Percentiles rank a stretch among this genome's conserved stretches.
These are phyloP conservation scores for Dolichallabes microphthalmus DNA, from an alignment of 2,113 vertebrate species.

Conservation along the genomic window DNA sequence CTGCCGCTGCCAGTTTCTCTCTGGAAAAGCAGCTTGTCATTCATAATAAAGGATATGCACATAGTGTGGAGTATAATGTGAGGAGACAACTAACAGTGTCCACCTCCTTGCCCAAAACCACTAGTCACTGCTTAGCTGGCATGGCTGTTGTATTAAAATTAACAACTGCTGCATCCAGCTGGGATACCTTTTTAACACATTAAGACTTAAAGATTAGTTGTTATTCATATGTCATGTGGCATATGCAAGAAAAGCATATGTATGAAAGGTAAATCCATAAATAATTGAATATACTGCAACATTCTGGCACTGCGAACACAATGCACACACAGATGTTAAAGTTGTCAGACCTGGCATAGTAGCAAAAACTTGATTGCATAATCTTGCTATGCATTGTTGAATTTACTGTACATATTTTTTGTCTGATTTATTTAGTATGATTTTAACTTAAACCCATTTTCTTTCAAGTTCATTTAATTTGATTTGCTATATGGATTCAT, in stretches of 20 bases:
- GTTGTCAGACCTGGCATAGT: conserved; percentile 2
- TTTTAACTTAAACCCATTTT: background rate
- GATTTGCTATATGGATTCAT: background rate
- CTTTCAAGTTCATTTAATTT: background rate
- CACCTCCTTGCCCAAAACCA: conserved; percentile 1
- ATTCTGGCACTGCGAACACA: background rate
- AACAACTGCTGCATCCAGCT: background rate
- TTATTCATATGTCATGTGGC: background rate
- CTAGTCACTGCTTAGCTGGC: conserved; percentile 45
- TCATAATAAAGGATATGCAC: conserved; percentile 54
- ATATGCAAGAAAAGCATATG: conserved; percentile 2
- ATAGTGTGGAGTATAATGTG: conserved; percentile 42
- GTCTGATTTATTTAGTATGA: background rate
- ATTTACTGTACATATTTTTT: background rate
- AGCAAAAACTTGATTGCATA: conserved; percentile 17
- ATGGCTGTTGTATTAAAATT: conserved; percentile 30
- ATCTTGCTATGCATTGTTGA: background rate
- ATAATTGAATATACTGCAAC: background rate
- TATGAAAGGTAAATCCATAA: background rate
- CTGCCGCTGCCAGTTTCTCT: conserved; percentile 54
- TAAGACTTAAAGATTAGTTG: background rate
- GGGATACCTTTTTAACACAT: background rate
- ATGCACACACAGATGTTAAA: background rate
- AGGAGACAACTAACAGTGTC: background rate
- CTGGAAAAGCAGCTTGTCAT: conserved; percentile 36